Percentiles rank a stretch among this genome's conserved stretches.
phyloP scores from a whole-genome alignment of 2,113 vertebrate species.

The Actinemys pallida region DNA sequence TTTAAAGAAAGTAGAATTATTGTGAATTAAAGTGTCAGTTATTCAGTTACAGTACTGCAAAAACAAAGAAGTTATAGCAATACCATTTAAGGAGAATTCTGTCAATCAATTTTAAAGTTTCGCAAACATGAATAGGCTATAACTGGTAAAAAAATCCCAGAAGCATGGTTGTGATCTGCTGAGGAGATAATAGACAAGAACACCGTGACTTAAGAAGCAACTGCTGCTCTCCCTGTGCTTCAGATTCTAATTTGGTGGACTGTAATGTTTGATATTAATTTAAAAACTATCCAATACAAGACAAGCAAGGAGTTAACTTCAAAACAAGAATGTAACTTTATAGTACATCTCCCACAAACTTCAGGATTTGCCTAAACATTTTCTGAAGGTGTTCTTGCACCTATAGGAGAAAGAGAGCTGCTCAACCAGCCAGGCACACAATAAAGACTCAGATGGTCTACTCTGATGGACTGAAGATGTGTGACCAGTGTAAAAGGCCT shows the following conservation, averaged over 20 bases:
- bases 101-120: neutral
- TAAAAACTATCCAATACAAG: too few relatives aligned
- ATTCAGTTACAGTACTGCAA: neutral
- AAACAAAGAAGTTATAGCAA: neutral
- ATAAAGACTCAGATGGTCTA: slow-evolving; percentile 42
- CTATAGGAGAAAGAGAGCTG: slow-evolving; percentile 37
- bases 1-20: neutral
- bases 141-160: neutral
- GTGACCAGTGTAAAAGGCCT: neutral
- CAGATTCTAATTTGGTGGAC: neutral
- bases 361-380: slow-evolving; percentile 40
- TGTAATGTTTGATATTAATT: too few relatives aligned
- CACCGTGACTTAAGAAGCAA: neutral
- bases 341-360: slow-evolving; percentile 33
- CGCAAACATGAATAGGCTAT: neutral
- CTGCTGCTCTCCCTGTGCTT: neutral
- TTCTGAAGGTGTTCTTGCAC: slow-evolving; percentile 51
- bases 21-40: neutral
- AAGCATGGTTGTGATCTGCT: neutral
- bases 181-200: neutral
- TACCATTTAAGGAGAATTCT: neutral
- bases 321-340: slow-evolving; percentile 19
- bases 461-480: slow-evolving; percentile 23
- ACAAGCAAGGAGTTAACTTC: slow-evolving; percentile 47
- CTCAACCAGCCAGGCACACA: slow-evolving; percentile 46